phyloP scores from a whole-genome alignment of 2,888 invertebrate genomes.

The Campopleginae sp. region DNA sequence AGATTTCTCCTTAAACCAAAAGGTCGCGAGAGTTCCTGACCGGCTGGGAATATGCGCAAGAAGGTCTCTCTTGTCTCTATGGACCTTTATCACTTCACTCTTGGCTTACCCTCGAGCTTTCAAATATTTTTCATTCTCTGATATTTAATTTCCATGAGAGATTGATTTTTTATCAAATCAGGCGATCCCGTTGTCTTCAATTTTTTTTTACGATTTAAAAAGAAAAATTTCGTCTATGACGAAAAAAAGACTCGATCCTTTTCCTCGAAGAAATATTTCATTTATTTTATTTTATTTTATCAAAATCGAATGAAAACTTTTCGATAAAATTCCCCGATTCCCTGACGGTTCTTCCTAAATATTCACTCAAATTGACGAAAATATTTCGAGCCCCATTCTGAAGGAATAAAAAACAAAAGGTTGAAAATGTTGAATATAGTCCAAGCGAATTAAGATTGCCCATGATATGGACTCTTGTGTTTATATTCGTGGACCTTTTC shows the following conservation, averaged over 20 bases:
- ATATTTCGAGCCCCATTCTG: not conserved
- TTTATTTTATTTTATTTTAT: not conserved
- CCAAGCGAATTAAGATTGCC: too few relatives aligned
- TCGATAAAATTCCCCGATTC: too few relatives aligned
- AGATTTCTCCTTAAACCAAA: conserved; percentile 30
- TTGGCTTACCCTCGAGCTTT: conserved; percentile 27
- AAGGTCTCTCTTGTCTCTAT: conserved; percentile 5
- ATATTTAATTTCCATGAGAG: not conserved
- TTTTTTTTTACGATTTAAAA: not conserved
- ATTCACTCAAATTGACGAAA: not conserved
- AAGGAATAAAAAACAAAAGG: not conserved
- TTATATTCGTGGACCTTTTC: conserved; percentile 7
- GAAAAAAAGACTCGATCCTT: not conserved
- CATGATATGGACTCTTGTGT: not conserved
- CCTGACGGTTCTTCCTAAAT: too few relatives aligned
- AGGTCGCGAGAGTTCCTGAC: conserved; percentile 20
- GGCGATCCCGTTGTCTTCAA: not conserved
- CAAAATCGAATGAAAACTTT: not conserved
- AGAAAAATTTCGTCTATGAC: not conserved
- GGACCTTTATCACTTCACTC: conserved; percentile 50
- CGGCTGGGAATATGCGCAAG: conserved; percentile 14
- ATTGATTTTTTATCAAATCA: not conserved
- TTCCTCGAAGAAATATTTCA: not conserved
- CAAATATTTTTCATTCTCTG: not conserved
- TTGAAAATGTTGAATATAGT: not conserved